Base-by-base conservation (phyloP, 2,797 vertebrate genomes). In the Octomys mimax region DNA sequence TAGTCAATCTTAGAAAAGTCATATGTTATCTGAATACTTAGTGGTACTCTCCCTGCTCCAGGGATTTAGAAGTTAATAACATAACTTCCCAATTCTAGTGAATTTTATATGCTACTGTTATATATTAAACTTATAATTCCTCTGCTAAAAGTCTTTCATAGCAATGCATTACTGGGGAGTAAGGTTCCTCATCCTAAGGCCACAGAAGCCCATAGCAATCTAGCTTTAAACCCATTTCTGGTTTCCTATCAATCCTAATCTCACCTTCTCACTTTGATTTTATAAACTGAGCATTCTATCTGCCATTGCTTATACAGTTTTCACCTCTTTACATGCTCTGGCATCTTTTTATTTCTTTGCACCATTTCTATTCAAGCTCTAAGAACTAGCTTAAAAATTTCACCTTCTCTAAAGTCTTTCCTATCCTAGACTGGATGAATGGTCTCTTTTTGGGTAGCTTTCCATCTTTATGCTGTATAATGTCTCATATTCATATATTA, bases 131-230 rank as follows among this genome's bases (percentile, higher is more conserved):
- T 84, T 80, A 33, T 77, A 49, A 79, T 36, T 87, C 26, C 18
- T 87, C 49, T 73, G 61, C 71, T 94, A 64, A 92, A 95, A 91
- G 82, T 33, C n/a, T 87, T 90, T 39, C 28, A 33, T 62, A 78
- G 21, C 33, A 77, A 93, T 75, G 13, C 28, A 90, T 83, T 71
- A 54, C 4, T 3, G 52, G 42, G 57, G 5, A 80, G 42, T 64
- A 46, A n/a, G 3, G 11, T 33, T 3, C 16, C n/a, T 39, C 57
- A 13, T 73, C 81, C n/a, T 22, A 66, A 36, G 75, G 7, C 3
- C 28, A 87, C 0, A 68, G 26, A 80, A 79, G 24, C 6, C 18
- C 13, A 79, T 42, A 80, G 46, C 28, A 75, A 39, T 42, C 16
- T 14, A 36, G 18, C 16, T 64, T 77, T n/a, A 16, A 83, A 93